Base-by-base conservation (phyloP, 1,140 invertebrate species). In the Druon quercuslanigerum region DNA sequence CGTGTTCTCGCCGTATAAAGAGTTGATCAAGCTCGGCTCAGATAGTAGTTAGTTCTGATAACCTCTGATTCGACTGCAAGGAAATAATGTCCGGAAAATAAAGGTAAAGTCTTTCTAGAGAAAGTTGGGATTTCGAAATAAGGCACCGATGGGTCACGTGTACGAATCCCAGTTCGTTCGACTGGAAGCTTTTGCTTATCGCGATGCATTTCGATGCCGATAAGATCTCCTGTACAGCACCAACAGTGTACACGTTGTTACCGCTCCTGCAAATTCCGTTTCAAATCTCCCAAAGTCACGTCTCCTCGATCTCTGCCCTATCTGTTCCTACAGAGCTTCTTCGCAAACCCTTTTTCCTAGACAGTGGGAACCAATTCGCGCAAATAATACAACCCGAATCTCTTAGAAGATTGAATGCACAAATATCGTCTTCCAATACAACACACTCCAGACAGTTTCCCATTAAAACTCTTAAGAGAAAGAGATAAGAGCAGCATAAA, bases 111-210 rank as follows among this genome's bases (percentile, higher is more conserved):
- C 60, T 66, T 66, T 40, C 40, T 20, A 33, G 60, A 33, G 40
- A 66, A 66, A 25, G 25, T 33, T 66, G 40, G 60, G 60, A 66
- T 66, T 66, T 66, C 33, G 40, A 66, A 66, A 66, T 66, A 66
- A 66, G 60, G 60, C n/a, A n/a, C 25, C 60, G 60, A 66, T 33
- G 60, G 33, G 60, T 66, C 60, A 66, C 33, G 60, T 66, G 46
- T 33, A 25, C 25, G 17, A 72, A 76, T 76, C 51, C 25, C 56
- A 72, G 19, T 40, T 73, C 56, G 57, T 70, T 73, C 71, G 72
- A 50, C 25, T 72, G 54, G 52, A 77, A 72, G 54, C 57, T 77
- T 73, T 73, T 50, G 76, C 76, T 72, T 72, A 72, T 73, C 54
- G 54, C 20, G 50, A 60, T 72, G 40, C 50, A 77, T 72, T 72